Conservation (phyloP, 2,113 vertebrate genomes). For the Patagioenas fasciata region DNA sequence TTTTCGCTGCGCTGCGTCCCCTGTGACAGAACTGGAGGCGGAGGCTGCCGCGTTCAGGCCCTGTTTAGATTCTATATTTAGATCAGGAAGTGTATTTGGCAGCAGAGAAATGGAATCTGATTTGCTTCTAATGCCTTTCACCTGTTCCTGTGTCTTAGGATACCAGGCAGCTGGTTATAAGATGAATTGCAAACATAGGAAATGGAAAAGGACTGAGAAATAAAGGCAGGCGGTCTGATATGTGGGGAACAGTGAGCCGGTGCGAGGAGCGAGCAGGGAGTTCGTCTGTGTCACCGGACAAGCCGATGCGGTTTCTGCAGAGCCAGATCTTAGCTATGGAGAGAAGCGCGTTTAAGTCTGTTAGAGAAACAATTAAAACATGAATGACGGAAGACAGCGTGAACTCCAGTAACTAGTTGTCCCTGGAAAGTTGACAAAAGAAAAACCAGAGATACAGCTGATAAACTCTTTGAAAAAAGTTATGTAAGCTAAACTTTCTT, state of each 20-base stretch:
- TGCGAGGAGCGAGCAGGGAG: not conserved
- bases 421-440: not conserved
- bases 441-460: not conserved
- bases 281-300: not conserved
- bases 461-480: not conserved
- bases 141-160: not conserved
- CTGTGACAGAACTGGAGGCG: not conserved
- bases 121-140: not conserved
- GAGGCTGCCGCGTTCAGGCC: not conserved
- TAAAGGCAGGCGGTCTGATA: not conserved
- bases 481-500: not conserved
- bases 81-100: not conserved
- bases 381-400: fast-evolving
- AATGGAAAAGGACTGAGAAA: not conserved
- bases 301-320: not conserved
- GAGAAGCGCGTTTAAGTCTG: not conserved
- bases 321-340: not conserved
- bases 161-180: not conserved
- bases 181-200: not conserved
- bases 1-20: not conserved
- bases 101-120: not conserved
- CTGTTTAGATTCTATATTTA: not conserved
- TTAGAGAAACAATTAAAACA: not conserved
- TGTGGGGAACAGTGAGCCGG: not conserved
- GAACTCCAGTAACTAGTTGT: not conserved